Evolutionary conservation across 2,113 vertebrate genomes (phyloP).

Genomic region (Zapornia atra): DNA sequence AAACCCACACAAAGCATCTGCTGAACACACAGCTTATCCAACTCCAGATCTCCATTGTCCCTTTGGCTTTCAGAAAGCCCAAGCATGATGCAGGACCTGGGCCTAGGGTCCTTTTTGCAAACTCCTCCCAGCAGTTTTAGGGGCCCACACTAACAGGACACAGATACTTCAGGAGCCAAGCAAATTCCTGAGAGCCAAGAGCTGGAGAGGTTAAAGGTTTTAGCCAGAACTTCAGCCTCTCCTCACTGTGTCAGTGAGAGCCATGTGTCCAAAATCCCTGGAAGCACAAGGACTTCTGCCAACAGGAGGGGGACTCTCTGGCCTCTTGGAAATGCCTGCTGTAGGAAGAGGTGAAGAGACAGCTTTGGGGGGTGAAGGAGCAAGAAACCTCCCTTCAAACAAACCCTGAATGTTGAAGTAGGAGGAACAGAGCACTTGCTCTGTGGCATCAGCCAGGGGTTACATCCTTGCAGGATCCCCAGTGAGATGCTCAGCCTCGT

Average conservation of each 20-base stretch:
- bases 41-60: not conserved
- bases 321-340: not conserved
- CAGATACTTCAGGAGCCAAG: not conserved
- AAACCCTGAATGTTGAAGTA: not conserved
- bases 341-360: not conserved
- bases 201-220: not conserved
- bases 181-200: not conserved
- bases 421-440: not conserved
- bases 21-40: not conserved
- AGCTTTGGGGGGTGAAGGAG: not conserved
- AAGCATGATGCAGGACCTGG: accelerated
- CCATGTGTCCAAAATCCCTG: not conserved
- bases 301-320: not conserved
- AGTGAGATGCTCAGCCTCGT: not conserved
- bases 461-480: not conserved
- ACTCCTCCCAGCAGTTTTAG: not conserved
- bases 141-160: not conserved
- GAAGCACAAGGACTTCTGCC: not conserved
- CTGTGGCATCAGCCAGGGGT: not conserved
- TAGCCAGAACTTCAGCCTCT: not conserved
- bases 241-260: not conserved
- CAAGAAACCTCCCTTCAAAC: not conserved
- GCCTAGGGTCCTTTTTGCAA: not conserved
- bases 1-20: not conserved
- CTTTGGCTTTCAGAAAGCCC: not conserved